These are phyloP conservation scores for Quiscalus mexicanus DNA, from an alignment of 2,113 vertebrate genomes.

Conservation along the genomic window DNA sequence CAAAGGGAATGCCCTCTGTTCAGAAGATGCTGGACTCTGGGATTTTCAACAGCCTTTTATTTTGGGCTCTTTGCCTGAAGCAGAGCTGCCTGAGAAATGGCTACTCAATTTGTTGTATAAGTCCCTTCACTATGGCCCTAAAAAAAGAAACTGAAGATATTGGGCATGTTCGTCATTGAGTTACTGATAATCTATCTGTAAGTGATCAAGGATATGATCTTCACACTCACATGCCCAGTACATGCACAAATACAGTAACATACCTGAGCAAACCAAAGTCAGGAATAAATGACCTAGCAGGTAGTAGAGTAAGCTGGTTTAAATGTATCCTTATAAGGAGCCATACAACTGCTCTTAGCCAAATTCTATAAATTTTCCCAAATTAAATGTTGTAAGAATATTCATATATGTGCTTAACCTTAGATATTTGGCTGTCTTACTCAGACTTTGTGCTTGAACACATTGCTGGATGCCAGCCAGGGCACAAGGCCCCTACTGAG, in stretches of 20 bases:
- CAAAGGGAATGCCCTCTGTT: background rate
- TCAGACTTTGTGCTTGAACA: background rate
- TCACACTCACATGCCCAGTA: background rate
- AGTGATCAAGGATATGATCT: background rate
- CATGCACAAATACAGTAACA: background rate
- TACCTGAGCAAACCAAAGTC: background rate
- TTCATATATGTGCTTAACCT: background rate
- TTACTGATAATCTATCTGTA: background rate
- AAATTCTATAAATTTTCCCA: background rate
- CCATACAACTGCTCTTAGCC: background rate
- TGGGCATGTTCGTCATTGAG: background rate
- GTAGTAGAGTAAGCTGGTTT: background rate
- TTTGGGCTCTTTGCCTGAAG: background rate
- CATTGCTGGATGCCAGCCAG: background rate
- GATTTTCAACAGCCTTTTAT: background rate
- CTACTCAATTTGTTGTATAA: background rate
- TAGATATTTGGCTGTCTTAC: background rate
- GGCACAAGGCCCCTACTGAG: background rate
- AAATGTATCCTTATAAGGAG: fast-evolving
- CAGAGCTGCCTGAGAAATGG: background rate
- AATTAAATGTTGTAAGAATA: background rate
- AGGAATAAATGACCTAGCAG: background rate
- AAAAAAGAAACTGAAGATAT: background rate
- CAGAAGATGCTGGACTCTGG: background rate
- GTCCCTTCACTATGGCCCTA: background rate